Conservation (phyloP, 2,888 invertebrate genomes). For the Pediacus dermestoides region DNA sequence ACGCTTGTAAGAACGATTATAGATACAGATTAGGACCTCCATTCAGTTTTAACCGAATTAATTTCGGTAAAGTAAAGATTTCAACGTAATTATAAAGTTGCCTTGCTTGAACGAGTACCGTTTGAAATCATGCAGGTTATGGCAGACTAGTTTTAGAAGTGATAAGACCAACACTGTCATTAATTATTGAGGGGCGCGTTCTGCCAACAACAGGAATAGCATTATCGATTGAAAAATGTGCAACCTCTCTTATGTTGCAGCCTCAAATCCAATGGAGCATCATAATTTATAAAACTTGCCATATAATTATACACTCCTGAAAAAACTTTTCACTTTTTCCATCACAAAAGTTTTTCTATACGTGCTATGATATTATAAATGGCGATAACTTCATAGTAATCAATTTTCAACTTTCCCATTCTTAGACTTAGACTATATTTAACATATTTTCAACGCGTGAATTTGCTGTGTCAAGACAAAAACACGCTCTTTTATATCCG, state of each 20-base stretch:
- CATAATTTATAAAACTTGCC: too few species aligned
- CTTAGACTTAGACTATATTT: too few species aligned
- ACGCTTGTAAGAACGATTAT: conserved; percentile 23
- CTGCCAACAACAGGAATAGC: conserved; percentile 27
- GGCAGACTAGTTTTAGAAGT: conserved; percentile 25
- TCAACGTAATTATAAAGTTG: conserved; percentile 27
- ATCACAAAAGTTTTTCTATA: too few species aligned
- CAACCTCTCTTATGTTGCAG: conserved; percentile 25
- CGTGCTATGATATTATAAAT: too few species aligned
- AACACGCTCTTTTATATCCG: too few species aligned
- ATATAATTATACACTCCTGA: too few species aligned
- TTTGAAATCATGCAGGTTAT: conserved; percentile 23
- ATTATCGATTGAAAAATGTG: conserved; percentile 31
- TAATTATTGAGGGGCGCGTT: conserved; percentile 29
- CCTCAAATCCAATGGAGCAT: conserved; percentile 8
- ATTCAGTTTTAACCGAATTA: conserved; percentile 18
- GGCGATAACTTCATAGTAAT: too few species aligned
- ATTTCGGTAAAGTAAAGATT: conserved; percentile 23
- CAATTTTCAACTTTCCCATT: conserved; percentile 13
- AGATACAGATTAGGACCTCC: conserved; percentile 22
- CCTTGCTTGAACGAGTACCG: conserved; percentile 22
- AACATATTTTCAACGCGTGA: too few species aligned
- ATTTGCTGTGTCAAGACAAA: too few species aligned
- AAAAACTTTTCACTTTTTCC: too few species aligned
- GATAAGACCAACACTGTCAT: conserved; percentile 27